These are phyloP conservation scores for Stomatorhinus ivindoensis DNA, from an alignment of 2,113 vertebrate species.

Conservation along the genomic window DNA sequence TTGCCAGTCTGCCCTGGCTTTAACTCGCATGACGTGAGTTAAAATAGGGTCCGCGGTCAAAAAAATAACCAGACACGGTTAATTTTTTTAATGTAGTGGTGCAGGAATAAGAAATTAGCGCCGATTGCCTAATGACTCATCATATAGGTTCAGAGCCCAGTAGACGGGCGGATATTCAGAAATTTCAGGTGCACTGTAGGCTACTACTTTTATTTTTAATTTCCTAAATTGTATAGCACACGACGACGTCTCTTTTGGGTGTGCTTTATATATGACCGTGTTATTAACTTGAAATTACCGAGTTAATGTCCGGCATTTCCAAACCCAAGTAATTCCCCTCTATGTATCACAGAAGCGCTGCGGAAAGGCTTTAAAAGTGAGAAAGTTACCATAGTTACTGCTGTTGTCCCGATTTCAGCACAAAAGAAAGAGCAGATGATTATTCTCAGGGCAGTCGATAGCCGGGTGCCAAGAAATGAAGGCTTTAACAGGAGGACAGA, in stretches of 20 bases:
- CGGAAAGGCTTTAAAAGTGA: not conserved
- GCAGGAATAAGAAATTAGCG: not conserved
- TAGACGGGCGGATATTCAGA: not conserved
- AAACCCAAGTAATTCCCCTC: not conserved
- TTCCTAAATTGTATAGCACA: not conserved
- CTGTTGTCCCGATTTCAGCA: not conserved
- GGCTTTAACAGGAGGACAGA: not conserved
- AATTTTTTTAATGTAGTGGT: not conserved
- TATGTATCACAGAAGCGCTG: not conserved
- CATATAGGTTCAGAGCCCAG: not conserved
- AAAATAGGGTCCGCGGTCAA: not conserved
- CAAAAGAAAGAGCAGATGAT: conserved; percentile 20
- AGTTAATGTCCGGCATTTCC: not conserved
- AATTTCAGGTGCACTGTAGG: not conserved
- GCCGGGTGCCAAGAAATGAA: not conserved
- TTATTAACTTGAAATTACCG: not conserved
- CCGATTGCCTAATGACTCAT: not conserved
- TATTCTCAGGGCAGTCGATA: conserved; percentile 4
- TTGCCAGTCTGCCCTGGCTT: not conserved
- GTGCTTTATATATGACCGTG: not conserved
- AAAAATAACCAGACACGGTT: not conserved
- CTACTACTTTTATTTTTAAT: not conserved
- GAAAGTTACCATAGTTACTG: conserved; percentile 20
- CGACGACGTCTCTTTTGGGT: not conserved
- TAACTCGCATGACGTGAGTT: not conserved